Conservation (phyloP, 2,888 invertebrate genomes). For the Trachelus iudaicus region DNA sequence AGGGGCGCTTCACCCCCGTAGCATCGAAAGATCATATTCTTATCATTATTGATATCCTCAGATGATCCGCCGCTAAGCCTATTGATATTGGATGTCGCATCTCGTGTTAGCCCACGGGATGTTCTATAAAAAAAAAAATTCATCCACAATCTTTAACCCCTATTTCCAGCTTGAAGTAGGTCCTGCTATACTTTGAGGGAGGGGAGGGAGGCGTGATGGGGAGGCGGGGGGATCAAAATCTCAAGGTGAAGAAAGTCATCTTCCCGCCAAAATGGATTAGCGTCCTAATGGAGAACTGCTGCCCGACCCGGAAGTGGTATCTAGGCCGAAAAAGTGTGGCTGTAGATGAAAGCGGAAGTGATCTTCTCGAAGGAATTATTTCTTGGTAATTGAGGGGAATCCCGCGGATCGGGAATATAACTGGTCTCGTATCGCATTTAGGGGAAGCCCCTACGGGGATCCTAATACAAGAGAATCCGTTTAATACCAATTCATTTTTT, state of each 20-base stretch:
- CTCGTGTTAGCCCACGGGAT: not conserved
- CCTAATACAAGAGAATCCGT: constrained; percentile 38
- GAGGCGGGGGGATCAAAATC: not conserved
- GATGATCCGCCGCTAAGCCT: constrained; percentile 19
- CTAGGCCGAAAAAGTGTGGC: too few relatives aligned
- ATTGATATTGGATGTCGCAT: not conserved
- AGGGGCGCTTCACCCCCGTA: constrained; percentile 1
- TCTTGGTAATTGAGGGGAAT: not conserved
- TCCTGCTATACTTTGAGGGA: not conserved
- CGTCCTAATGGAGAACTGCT: not conserved
- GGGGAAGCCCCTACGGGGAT: not conserved
- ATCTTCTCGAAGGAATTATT: not conserved
- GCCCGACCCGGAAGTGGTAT: not conserved
- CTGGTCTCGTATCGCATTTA: not conserved
- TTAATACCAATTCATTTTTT: constrained; percentile 46
- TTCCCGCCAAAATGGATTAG: not conserved
- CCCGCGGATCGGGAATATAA: not conserved
- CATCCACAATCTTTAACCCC: not conserved
- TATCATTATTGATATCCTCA: constrained; percentile 20
- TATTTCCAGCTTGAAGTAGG: not conserved
- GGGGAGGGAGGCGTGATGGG: too few relatives aligned
- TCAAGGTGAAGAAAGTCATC: not conserved
- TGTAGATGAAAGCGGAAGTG: not conserved
- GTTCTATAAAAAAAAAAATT: not conserved
- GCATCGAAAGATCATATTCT: constrained; percentile 19